Evolutionary conservation across 2,888 invertebrate genomes (phyloP).

Genomic region (Lacanobia oleracea): DNA sequence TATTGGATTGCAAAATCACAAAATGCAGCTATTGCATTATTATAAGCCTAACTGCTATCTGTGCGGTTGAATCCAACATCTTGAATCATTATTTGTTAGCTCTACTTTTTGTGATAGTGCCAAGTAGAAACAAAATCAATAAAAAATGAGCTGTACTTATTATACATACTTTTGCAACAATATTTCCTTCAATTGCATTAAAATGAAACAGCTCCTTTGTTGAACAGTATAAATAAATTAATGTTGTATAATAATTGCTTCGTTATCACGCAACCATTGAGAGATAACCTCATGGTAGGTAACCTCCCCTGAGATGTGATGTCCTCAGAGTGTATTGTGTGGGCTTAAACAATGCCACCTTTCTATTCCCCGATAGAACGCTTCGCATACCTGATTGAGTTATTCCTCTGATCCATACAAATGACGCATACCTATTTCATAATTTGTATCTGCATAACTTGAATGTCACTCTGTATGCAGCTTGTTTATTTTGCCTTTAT

Average conservation of each 20-base stretch:
- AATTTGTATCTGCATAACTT: conserved; percentile 47
- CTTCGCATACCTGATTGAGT: conserved; percentile 70
- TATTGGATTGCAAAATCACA: background rate
- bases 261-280: conserved; percentile 46
- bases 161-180: conserved; percentile 23
- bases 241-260: conserved; percentile 57
- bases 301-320: conserved; percentile 71
- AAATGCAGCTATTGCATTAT: conserved; percentile 1
- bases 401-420: conserved; percentile 74
- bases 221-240: conserved; percentile 40
- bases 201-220: conserved; percentile 43
- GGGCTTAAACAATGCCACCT: conserved; percentile 78
- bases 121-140: conserved; percentile 28
- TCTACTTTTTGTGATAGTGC: background rate
- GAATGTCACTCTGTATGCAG: conserved; percentile 16
- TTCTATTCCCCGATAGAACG: conserved; percentile 75
- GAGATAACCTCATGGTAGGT: conserved; percentile 58
- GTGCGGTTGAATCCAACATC: background rate
- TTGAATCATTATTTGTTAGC: background rate
- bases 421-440: conserved; percentile 74
- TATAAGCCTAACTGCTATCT: background rate
- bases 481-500: conserved; percentile 42
- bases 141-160: conserved; percentile 12
- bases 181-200: conserved; percentile 48
- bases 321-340: conserved; percentile 76